These are phyloP conservation scores for Laupala kohalensis DNA, from an alignment of 1,140 invertebrate genomes.

Conservation along the genomic window DNA sequence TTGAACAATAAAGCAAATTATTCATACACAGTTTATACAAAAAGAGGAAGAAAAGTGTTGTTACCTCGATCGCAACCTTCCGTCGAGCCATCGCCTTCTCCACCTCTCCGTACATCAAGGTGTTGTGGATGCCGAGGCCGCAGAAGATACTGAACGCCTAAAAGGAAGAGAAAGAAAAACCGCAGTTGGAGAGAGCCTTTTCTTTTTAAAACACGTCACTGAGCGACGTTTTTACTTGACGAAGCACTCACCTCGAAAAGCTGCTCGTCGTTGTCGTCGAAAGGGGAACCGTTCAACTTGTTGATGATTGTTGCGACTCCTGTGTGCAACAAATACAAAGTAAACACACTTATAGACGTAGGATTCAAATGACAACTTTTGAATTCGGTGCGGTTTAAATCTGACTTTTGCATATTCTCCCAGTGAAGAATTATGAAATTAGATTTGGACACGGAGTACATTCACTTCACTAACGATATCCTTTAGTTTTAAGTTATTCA, in stretches of 20 bases:
- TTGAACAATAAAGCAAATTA: not conserved
- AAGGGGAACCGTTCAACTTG: slow-evolving; percentile 40
- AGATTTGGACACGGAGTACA: too few species aligned
- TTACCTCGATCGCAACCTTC: slow-evolving; percentile 44
- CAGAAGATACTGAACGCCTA: slow-evolving; percentile 57
- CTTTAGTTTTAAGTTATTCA: too few species aligned
- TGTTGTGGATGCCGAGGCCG: slow-evolving; percentile 55
- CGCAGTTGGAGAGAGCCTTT: too few species aligned
- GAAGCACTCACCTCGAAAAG: slow-evolving; percentile 29
- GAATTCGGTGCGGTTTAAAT: too few species aligned
- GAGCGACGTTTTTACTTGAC: too few species aligned
- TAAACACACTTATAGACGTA: not conserved
- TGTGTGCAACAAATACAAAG: slow-evolving; percentile 11
- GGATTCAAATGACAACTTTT: too few species aligned
- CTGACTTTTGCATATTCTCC: too few species aligned
- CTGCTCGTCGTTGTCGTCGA: slow-evolving; percentile 41
- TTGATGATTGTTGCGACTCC: slow-evolving; percentile 36
- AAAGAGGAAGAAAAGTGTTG: not conserved
- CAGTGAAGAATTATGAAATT: too few species aligned
- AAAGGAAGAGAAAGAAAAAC: too few species aligned
- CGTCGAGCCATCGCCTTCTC: slow-evolving; percentile 44
- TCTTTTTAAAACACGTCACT: too few species aligned
- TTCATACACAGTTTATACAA: not conserved
- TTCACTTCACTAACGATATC: too few species aligned
- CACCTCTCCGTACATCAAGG: slow-evolving; percentile 36